phyloP scores from a whole-genome alignment of 2,888 invertebrate species.

The Protophormia terraenovae region DNA sequence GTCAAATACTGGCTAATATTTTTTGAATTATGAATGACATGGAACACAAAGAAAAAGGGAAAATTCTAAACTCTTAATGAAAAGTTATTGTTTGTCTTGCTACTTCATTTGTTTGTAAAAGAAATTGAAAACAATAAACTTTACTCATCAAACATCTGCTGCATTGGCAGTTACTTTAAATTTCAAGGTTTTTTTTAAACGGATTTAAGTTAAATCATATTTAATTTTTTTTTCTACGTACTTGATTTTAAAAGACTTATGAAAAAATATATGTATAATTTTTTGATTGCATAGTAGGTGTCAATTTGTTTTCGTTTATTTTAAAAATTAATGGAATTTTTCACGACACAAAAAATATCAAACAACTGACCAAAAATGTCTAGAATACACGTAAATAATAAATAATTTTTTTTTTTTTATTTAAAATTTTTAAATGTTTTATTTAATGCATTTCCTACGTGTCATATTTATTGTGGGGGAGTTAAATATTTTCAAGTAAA shows the following conservation, averaged over 20 bases:
- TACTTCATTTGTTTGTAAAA: neutral
- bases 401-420: neutral
- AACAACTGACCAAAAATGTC: neutral
- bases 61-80: neutral
- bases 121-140: constrained; percentile 7
- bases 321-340: constrained; percentile 6
- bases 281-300: constrained; percentile 11
- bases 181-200: constrained; percentile 27
- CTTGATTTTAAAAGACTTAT: neutral
- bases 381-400: neutral
- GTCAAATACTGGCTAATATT: constrained; percentile 7
- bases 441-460: neutral
- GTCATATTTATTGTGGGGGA: neutral
- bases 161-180: neutral
- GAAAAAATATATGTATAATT: neutral
- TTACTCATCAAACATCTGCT: neutral
- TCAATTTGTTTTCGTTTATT: neutral
- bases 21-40: constrained; percentile 8
- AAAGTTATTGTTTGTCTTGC: neutral
- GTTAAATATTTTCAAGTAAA: neutral
- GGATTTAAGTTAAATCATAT: neutral
- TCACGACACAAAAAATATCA: neutral
- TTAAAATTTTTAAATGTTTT: neutral
- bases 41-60: neutral
- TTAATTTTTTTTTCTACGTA: neutral